Evolutionary conservation across 2,113 vertebrate genomes (phyloP).

Genomic region (Pseudopodoces humilis): DNA sequence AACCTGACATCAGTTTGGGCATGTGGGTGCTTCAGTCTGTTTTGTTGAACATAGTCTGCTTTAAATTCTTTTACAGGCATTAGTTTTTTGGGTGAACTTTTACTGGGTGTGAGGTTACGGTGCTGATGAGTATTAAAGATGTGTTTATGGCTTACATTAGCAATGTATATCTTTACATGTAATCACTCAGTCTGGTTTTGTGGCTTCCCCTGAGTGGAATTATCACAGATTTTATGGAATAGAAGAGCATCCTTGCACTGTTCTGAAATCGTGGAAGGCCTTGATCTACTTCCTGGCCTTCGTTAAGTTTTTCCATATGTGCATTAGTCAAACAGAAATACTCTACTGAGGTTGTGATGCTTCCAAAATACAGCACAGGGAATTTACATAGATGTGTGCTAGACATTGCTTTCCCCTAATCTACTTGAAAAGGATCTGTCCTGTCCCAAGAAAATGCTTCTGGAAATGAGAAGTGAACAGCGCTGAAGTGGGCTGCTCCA

Average conservation of each 20-base stretch:
- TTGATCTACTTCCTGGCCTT: neutral
- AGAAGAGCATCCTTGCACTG: neutral
- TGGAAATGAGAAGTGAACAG: neutral
- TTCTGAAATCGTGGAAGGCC: neutral
- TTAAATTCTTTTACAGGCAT: neutral
- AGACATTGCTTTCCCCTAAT: neutral
- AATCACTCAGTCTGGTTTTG: neutral
- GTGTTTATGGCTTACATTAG: neutral
- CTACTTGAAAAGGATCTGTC: neutral
- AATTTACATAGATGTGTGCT: neutral
- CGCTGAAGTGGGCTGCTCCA: neutral
- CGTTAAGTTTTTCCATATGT: neutral
- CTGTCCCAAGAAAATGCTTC: neutral
- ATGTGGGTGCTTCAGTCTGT: neutral
- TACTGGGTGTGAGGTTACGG: neutral
- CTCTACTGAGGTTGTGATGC: neutral
- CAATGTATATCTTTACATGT: neutral
- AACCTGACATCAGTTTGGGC: neutral
- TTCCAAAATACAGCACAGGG: neutral
- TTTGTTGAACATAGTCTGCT: neutral
- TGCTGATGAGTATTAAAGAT: neutral
- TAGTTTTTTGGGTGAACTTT: neutral
- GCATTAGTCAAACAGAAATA: neutral
- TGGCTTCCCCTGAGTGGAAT: neutral
- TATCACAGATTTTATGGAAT: neutral